phyloP scores from a whole-genome alignment of 2,797 vertebrate species.

The Gallirallus australis region DNA sequence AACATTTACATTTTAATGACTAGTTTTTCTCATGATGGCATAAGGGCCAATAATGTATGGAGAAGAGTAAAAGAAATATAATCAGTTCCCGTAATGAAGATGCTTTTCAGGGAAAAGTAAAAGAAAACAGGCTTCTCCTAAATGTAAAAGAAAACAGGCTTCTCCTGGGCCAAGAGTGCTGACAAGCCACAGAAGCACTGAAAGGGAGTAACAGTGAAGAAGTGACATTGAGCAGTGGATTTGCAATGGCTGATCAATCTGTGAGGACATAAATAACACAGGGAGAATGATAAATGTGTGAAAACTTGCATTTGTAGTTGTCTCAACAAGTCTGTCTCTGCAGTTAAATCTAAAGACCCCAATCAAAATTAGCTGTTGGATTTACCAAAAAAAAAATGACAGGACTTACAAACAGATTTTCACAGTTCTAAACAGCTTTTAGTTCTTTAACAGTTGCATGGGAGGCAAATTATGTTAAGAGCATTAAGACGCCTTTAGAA shows the following conservation, averaged over 20 bases:
- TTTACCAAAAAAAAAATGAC: neutral
- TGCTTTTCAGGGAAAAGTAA: neutral
- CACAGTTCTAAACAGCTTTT: neutral
- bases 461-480: neutral
- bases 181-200: neutral
- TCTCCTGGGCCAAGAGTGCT: neutral
- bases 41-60: neutral
- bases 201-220: neutral
- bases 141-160: too few relatives aligned
- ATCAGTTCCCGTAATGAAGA: neutral
- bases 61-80: neutral
- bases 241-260: neutral
- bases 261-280: neutral
- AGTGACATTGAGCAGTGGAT: neutral
- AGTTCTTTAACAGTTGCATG: neutral
- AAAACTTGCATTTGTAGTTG: neutral
- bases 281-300: neutral
- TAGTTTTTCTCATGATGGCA: neutral
- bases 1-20: neutral
- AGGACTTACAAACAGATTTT: neutral
- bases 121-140: neutral
- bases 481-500: neutral
- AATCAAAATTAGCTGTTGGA: neutral
- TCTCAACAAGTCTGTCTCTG: neutral
- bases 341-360: neutral